Conservation (phyloP, 1,140 invertebrate species). For the Caenorhabditis brenneri region DNA sequence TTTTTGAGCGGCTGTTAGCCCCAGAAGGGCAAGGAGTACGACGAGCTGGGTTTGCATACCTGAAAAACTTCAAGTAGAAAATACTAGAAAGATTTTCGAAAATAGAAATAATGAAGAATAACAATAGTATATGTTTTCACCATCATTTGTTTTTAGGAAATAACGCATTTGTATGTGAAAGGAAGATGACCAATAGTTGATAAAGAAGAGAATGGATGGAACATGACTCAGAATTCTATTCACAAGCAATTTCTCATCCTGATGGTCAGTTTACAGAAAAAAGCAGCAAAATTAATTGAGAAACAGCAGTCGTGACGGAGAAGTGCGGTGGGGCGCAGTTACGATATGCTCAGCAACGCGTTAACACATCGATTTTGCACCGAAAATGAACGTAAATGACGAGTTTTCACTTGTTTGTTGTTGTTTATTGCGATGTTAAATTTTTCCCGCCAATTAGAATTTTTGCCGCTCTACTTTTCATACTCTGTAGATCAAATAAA, state of each 20-base stretch:
- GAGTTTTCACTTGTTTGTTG: too few relatives aligned
- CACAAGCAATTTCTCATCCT: too few relatives aligned
- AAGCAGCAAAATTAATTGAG: neutral
- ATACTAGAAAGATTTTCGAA: neutral
- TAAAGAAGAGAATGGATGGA: too few relatives aligned
- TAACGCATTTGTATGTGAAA: too few relatives aligned
- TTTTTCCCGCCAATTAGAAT: too few relatives aligned
- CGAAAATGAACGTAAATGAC: too few relatives aligned
- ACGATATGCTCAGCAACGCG: neutral
- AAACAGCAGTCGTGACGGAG: neutral
- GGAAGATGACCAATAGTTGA: too few relatives aligned
- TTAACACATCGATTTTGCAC: neutral
- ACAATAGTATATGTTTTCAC: too few relatives aligned
- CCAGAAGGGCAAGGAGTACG: neutral
- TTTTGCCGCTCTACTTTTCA: neutral
- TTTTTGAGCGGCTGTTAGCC: neutral
- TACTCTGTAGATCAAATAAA: neutral
- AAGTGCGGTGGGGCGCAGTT: neutral
- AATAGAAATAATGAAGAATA: neutral
- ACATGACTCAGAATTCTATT: too few relatives aligned
- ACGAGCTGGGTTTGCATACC: conserved; percentile 1
- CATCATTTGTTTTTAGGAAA: too few relatives aligned
- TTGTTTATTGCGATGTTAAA: too few relatives aligned
- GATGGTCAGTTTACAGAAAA: neutral
- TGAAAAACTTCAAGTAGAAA: neutral